Percentiles rank a stretch among this genome's conserved stretches.
Conservation (phyloP, 92 coral and sea anemone genomes). For the Muricea muricata region DNA sequence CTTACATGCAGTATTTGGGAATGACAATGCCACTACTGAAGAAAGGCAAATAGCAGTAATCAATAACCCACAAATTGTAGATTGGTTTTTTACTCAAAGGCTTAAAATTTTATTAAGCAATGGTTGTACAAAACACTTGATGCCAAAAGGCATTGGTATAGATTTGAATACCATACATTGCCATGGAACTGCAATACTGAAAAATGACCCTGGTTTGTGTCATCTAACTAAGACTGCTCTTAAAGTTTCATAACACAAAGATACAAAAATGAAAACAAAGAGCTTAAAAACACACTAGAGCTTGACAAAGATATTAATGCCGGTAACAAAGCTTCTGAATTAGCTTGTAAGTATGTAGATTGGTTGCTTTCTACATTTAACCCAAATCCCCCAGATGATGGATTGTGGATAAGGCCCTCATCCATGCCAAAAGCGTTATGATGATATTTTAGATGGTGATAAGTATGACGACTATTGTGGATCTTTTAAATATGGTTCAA, state of each 20-base stretch:
- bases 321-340: conserved; percentile 70
- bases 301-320: conserved; percentile 67
- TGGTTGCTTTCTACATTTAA: conserved; percentile 75
- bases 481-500: too few species aligned
- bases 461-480: conserved; percentile 68
- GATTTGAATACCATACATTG: too few species aligned
- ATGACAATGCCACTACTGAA: conserved; percentile 36
- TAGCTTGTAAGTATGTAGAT: conserved; percentile 77
- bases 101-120: conserved; percentile 74
- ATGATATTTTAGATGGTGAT: conserved; percentile 70
- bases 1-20: conserved; percentile 47
- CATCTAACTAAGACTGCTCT: conserved; percentile 71
- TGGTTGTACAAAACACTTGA: conserved; percentile 78
- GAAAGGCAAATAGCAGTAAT: conserved; percentile 56
- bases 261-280: conserved; percentile 65
- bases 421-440: conserved; percentile 69
- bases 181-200: too few species aligned
- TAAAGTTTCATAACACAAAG: conserved; percentile 77
- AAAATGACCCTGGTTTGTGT: too few species aligned
- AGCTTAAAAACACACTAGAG: conserved; percentile 53
- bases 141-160: conserved; percentile 79
- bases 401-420: conserved; percentile 71
- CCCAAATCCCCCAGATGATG: conserved; percentile 78
- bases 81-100: too few species aligned
- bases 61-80: conserved; percentile 30